Conservation (phyloP, 2,797 vertebrate species). For the Danio albolineatus region DNA sequence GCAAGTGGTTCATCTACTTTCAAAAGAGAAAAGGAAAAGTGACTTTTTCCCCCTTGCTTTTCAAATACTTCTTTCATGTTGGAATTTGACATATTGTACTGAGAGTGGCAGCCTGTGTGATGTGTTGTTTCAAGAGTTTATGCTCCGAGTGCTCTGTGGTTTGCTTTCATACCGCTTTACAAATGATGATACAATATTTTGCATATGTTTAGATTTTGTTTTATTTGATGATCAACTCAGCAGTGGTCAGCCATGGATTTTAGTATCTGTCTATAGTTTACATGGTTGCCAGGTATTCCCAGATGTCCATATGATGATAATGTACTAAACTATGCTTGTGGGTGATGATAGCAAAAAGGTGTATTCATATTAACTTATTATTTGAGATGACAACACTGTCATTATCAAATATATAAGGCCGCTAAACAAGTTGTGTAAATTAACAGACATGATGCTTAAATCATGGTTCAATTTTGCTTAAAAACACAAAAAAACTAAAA, state of each 20-base stretch:
- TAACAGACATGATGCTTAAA: too few relatives aligned
- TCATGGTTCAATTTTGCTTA: too few relatives aligned
- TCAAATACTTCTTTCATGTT: conserved; percentile 78
- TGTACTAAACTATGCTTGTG: too few relatives aligned
- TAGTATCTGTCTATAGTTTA: neutral
- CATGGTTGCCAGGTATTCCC: too few relatives aligned
- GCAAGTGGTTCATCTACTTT: conserved; percentile 62
- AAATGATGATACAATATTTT: neutral
- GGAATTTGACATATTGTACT: conserved; percentile 71
- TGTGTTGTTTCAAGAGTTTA: conserved; percentile 49
- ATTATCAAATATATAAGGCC: too few relatives aligned
- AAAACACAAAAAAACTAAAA: too few relatives aligned
- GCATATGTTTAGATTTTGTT: neutral
- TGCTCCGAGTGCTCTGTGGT: neutral
- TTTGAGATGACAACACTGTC: too few relatives aligned
- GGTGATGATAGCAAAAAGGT: too few relatives aligned
- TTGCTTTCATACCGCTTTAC: neutral
- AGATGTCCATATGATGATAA: too few relatives aligned
- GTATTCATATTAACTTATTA: too few relatives aligned
- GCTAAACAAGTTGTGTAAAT: too few relatives aligned
- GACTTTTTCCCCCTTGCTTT: conserved; percentile 69
- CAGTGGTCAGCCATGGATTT: neutral
- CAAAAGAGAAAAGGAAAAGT: conserved; percentile 65
- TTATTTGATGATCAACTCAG: neutral
- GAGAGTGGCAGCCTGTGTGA: conserved; percentile 66